Percentiles rank a stretch among this genome's conserved stretches.
Conservation (phyloP, 2,113 vertebrate genomes). For the Misgurnus anguillicaudatus region DNA sequence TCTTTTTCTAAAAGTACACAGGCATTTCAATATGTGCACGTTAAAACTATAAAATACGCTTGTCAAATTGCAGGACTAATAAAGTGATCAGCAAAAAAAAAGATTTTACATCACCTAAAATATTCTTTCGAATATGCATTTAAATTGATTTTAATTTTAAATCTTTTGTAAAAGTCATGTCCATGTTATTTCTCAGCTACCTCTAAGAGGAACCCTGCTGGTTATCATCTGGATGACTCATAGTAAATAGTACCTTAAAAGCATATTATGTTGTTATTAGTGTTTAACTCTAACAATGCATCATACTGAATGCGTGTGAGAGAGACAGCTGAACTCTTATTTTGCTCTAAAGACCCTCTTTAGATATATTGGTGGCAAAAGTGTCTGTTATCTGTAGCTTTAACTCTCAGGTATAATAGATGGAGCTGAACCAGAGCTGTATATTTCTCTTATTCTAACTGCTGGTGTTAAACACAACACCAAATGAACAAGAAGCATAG, state of each 20-base stretch:
- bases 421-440: background rate
- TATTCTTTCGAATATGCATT: too few relatives aligned
- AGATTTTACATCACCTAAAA: too few relatives aligned
- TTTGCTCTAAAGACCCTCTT: constrained; percentile 1
- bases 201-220: too few relatives aligned
- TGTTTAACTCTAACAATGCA: background rate
- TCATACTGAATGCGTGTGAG: constrained; percentile 13
- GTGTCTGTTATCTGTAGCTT: background rate
- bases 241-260: background rate
- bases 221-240: background rate
- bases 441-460: background rate
- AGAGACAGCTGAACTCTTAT: background rate
- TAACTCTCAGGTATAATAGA: constrained; percentile 1
- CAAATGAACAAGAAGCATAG: background rate
- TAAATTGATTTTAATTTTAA: too few relatives aligned
- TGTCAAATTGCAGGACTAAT: too few relatives aligned
- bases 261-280: background rate
- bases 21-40: too few relatives aligned
- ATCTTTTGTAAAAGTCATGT: too few relatives aligned
- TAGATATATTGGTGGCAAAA: background rate
- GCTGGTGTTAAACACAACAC: constrained; percentile 1
- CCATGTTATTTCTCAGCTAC: too few relatives aligned
- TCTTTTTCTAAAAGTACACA: too few relatives aligned
- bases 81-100: too few relatives aligned
- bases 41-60: too few relatives aligned